A percentile compares a stretch with the other conserved stretches of the same genome.
These are phyloP conservation scores for Oxyscelio sp. DNA, from an alignment of 2,888 invertebrate species.

Conservation along the genomic window DNA sequence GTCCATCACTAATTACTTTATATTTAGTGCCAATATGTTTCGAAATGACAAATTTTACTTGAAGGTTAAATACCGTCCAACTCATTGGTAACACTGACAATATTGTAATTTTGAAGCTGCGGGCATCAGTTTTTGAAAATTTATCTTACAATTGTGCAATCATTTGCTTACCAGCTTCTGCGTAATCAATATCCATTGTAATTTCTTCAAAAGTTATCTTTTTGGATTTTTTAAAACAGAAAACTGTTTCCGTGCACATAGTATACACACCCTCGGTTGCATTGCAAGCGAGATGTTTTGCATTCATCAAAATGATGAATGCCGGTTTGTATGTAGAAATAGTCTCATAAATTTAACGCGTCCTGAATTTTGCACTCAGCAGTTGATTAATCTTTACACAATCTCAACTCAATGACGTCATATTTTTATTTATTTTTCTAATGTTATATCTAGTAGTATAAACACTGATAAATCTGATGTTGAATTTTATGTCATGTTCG, in stretches of 20 bases:
- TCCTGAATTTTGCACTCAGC: constrained; percentile 21
- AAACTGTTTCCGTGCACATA: constrained; percentile 1
- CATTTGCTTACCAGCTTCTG: constrained; percentile 31
- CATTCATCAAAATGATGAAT: constrained; percentile 32
- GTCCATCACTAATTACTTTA: constrained; percentile 4
- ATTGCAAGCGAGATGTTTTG: constrained; percentile 15
- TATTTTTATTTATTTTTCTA: constrained; percentile 35
- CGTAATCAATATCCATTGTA: constrained; percentile 33
- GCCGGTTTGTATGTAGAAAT: constrained; percentile 35
- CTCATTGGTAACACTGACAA: no score
- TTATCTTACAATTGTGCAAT: constrained; percentile 35
- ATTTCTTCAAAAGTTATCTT: constrained; percentile 20
- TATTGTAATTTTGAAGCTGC: no score
- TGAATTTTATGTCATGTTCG: constrained; percentile 15
- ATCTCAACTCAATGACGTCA: constrained; percentile 19
- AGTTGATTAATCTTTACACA: constrained; percentile 22
- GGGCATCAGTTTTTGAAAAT: constrained; percentile 23
- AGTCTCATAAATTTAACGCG: constrained; percentile 34
- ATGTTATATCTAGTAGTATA: constrained; percentile 23
- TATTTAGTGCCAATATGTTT: constrained; percentile 18
- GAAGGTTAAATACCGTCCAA: constrained; percentile 26
- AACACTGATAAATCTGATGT: constrained; percentile 30
- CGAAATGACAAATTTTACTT: constrained; percentile 14
- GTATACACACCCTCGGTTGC: constrained; percentile 10
- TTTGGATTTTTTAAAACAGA: constrained; percentile 11